These are phyloP conservation scores for Drosophila sulfurigaster DNA, from an alignment of 1,140 invertebrate species.

Conservation along the genomic window DNA sequence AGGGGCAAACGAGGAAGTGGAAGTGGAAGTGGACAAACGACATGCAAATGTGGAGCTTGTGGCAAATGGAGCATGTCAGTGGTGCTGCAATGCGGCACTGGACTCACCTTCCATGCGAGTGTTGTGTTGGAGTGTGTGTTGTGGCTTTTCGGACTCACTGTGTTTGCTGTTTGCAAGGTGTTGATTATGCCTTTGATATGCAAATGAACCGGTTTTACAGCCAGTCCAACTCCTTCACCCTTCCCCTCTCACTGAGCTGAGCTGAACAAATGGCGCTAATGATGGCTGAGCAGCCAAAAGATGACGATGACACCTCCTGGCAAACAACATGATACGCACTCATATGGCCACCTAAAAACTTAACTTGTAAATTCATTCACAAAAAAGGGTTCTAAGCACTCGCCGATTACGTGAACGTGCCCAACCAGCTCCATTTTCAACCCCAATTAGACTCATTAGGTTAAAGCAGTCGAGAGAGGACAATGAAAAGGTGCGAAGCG, in stretches of 20 bases:
- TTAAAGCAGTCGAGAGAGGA: slow-evolving; percentile 34
- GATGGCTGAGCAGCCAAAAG: slow-evolving; percentile 60
- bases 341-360: slow-evolving; percentile 54
- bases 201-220: slow-evolving; percentile 77
- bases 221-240: slow-evolving; percentile 10
- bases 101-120: slow-evolving; percentile 5
- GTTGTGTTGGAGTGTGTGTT: slow-evolving; percentile 1
- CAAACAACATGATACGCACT: slow-evolving; percentile 46
- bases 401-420: slow-evolving; percentile 44
- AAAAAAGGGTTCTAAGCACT: slow-evolving; percentile 69
- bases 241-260: not conserved
- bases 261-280: slow-evolving; percentile 75
- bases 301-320: slow-evolving; percentile 69
- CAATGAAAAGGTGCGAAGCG: slow-evolving; percentile 64
- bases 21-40: not conserved
- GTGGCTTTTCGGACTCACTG: slow-evolving; percentile 51
- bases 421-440: slow-evolving; percentile 45
- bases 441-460: slow-evolving; percentile 81
- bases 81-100: slow-evolving; percentile 58
- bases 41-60: slow-evolving; percentile 57
- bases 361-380: slow-evolving; percentile 33
- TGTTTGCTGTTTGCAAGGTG: slow-evolving; percentile 64
- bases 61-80: slow-evolving; percentile 76
- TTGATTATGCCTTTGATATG: slow-evolving; percentile 83
- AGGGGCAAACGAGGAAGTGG: too few species aligned